These are phyloP conservation scores for Bhutanitis thaidina DNA, from an alignment of 2,888 invertebrate species.

Conservation along the genomic window DNA sequence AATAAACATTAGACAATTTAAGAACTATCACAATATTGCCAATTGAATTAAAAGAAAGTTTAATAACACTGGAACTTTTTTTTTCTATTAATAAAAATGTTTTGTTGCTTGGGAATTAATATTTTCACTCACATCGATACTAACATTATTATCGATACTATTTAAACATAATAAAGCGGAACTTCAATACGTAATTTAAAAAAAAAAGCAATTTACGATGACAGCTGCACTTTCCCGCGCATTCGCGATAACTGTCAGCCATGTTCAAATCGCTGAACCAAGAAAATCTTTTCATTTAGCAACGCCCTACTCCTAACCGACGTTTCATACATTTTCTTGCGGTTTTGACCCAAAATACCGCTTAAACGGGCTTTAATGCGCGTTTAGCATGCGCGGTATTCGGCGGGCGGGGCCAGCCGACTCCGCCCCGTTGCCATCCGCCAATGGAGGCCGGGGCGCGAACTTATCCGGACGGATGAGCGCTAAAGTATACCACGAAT, in stretches of 20 bases:
- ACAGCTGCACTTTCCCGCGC: constrained; percentile 65
- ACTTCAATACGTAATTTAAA: constrained; percentile 10
- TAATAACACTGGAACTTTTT: not conserved
- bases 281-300: constrained; percentile 74
- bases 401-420: constrained; percentile 46
- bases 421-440: constrained; percentile 41
- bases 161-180: not conserved
- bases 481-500: constrained; percentile 64
- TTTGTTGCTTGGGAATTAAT: no score
- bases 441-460: constrained; percentile 47
- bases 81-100: no score
- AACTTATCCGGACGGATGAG: constrained; percentile 62
- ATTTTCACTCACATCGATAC: no score
- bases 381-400: constrained; percentile 73
- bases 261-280: constrained; percentile 67
- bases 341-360: constrained; percentile 78
- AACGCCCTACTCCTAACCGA: constrained; percentile 72
- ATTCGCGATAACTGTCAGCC: constrained; percentile 62
- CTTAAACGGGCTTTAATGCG: constrained; percentile 75
- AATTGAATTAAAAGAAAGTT: not conserved
- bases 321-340: constrained; percentile 75
- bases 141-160: not conserved
- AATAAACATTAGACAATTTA: not conserved
- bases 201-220: constrained; percentile 25
- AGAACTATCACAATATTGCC: not conserved